Evolutionary conservation across 1,140 invertebrate genomes (phyloP).

Genomic region (fruit fly (Drosophila melanogaster)): DNA sequence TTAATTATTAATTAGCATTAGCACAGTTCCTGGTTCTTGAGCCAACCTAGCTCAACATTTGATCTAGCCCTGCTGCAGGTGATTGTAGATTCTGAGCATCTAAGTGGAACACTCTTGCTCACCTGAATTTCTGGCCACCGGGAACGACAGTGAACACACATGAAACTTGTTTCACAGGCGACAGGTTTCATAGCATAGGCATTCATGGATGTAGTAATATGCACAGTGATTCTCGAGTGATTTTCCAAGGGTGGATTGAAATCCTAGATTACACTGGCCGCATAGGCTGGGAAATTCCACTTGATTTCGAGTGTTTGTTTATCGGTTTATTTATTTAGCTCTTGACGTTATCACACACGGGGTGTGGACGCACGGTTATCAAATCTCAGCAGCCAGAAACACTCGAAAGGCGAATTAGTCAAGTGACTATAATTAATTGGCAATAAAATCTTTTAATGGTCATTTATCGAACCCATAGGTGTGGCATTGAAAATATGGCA

Average conservation of each 20-base stretch:
- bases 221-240: constrained; percentile 37
- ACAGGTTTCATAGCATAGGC: constrained; percentile 31
- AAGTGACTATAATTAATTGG: constrained; percentile 37
- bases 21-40: constrained; percentile 37
- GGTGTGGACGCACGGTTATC: constrained; percentile 14
- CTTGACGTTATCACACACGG: constrained; percentile 27
- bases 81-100: constrained; percentile 9
- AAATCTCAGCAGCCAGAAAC: constrained; percentile 27
- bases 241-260: constrained; percentile 31
- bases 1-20: constrained; percentile 46
- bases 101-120: constrained; percentile 6
- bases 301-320: constrained; percentile 33
- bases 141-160: constrained; percentile 4
- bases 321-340: constrained; percentile 27
- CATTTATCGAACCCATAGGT: constrained; percentile 13
- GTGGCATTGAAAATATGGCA: constrained; percentile 9
- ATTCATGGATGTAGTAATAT: constrained; percentile 27
- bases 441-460: constrained; percentile 22
- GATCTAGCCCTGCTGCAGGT: constrained; percentile 1
- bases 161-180: constrained; percentile 45
- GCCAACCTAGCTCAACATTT: background rate
- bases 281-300: constrained; percentile 47
- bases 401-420: constrained; percentile 29
- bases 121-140: constrained; percentile 31
- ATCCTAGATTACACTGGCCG: constrained; percentile 21